Conservation (phyloP, 2,888 invertebrate species). For the Anoncus sp. region DNA sequence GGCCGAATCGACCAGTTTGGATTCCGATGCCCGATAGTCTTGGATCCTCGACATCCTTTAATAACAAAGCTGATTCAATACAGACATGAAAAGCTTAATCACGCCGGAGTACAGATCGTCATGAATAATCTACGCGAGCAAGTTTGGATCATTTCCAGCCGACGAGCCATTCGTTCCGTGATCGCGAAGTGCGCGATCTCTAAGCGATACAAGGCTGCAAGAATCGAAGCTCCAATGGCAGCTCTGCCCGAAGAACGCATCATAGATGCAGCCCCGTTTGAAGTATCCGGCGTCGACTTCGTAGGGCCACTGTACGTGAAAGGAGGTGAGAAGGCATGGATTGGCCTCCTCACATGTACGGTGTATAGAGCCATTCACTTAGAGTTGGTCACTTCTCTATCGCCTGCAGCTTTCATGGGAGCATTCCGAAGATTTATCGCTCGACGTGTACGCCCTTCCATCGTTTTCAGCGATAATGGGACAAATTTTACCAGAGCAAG, state of each 20-base stretch:
- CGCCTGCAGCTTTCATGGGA: conserved; percentile 72
- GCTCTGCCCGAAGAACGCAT: conserved; percentile 54
- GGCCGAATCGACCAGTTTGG: conserved; percentile 58
- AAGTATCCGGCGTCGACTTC: conserved; percentile 73
- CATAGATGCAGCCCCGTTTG: conserved; percentile 59
- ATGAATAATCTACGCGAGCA: conserved; percentile 54
- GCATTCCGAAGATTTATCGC: conserved; percentile 63
- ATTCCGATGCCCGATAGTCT: too few relatives aligned
- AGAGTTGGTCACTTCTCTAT: conserved; percentile 74
- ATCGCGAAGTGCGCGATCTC: conserved; percentile 51
- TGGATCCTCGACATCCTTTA: conserved; percentile 67
- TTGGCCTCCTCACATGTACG: conserved; percentile 79
- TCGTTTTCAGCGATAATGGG: conserved; percentile 59
- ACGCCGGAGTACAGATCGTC: conserved; percentile 58
- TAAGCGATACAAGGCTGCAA: conserved; percentile 26
- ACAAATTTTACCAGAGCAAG: conserved; percentile 55
- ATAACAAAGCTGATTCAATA: conserved; percentile 64
- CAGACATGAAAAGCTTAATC: conserved; percentile 50
- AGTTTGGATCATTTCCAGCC: conserved; percentile 58
- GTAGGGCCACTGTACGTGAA: conserved; percentile 76
- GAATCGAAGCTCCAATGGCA: conserved; percentile 27
- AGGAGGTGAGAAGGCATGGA: conserved; percentile 71
- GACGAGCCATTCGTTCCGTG: conserved; percentile 45
- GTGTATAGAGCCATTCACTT: conserved; percentile 78
- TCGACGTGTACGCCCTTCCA: conserved; percentile 49